A percentile compares a stretch with the other conserved stretches of the same genome.
These are phyloP conservation scores for Harpia harpyja DNA, from an alignment of 2,797 vertebrate species.

Conservation along the genomic window DNA sequence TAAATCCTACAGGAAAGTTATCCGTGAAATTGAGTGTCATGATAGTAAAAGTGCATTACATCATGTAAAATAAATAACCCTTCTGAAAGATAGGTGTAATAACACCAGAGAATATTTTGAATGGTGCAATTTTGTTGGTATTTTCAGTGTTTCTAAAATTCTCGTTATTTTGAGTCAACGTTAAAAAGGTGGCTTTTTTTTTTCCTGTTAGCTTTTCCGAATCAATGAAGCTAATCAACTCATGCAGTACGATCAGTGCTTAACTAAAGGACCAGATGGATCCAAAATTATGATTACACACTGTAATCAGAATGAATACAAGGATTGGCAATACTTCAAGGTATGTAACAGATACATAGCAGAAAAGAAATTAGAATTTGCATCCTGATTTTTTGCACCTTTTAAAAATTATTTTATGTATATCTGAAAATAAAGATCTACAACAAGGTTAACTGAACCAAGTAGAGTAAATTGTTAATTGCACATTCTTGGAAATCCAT, in stretches of 20 bases:
- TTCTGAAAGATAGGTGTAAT: not conserved
- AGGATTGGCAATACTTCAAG: slow-evolving; percentile 98
- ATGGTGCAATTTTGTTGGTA: not conserved
- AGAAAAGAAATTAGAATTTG: not conserved
- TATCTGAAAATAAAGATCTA: not conserved
- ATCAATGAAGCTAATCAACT: slow-evolving; percentile 96
- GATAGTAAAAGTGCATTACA: not conserved
- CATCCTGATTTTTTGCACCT: not conserved
- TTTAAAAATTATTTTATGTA: not conserved
- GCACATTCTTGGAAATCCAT: not conserved
- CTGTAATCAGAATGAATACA: slow-evolving; percentile 89
- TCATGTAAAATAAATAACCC: not conserved
- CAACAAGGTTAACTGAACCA: not conserved
- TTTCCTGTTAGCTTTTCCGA: slow-evolving; percentile 85
- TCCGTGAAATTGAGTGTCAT: not conserved
- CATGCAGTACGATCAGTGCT: slow-evolving; percentile 98
- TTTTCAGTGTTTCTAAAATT: not conserved
- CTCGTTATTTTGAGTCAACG: not conserved
- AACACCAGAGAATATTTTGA: not conserved
- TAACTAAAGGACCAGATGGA: slow-evolving; percentile 85
- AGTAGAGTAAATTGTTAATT: not conserved
- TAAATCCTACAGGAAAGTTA: not conserved
- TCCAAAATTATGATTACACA: slow-evolving; percentile 89
- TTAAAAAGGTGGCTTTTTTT: not conserved
- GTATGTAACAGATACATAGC: slow-evolving; percentile 62